phyloP scores from a whole-genome alignment of 2,888 invertebrate species.

The Podotricha telesiphe region DNA sequence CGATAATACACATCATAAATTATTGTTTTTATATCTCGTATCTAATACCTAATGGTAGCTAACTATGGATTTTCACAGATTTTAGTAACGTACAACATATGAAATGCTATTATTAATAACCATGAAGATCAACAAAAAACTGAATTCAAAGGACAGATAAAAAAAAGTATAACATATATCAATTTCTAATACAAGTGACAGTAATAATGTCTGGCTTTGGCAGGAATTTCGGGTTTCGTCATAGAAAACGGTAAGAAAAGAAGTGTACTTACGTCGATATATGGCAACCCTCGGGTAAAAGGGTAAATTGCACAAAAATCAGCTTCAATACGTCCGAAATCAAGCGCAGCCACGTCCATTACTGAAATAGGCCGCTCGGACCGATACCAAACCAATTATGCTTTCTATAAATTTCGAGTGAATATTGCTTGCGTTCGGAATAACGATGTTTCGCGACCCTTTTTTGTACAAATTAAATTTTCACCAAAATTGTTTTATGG shows the following conservation, averaged over 20 bases:
- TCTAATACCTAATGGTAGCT: too few relatives aligned
- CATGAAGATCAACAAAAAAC: neutral
- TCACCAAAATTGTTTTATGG: constrained; percentile 33
- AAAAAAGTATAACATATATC: constrained; percentile 3
- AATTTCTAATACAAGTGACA: neutral
- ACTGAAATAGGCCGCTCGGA: constrained; percentile 60
- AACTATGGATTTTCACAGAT: too few relatives aligned
- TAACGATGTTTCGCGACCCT: constrained; percentile 36
- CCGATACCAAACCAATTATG: constrained; percentile 67
- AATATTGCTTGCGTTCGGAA: constrained; percentile 37
- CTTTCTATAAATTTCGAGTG: constrained; percentile 48
- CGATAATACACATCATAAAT: too few relatives aligned
- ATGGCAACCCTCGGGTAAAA: constrained; percentile 30
- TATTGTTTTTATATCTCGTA: too few relatives aligned
- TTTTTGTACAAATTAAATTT: constrained; percentile 40
- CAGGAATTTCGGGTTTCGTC: neutral
- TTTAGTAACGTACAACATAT: too few relatives aligned
- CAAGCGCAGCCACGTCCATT: constrained; percentile 58
- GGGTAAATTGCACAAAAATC: constrained; percentile 41
- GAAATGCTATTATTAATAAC: too few relatives aligned
- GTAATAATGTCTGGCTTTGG: constrained; percentile 9
- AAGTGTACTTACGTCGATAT: constrained; percentile 14
- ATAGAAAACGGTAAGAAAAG: constrained; percentile 17
- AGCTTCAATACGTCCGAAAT: constrained; percentile 55
- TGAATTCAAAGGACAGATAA: neutral